These are phyloP conservation scores for Microcebus murinus DNA, from an alignment of 2,113 vertebrate genomes.

Conservation along the genomic window DNA sequence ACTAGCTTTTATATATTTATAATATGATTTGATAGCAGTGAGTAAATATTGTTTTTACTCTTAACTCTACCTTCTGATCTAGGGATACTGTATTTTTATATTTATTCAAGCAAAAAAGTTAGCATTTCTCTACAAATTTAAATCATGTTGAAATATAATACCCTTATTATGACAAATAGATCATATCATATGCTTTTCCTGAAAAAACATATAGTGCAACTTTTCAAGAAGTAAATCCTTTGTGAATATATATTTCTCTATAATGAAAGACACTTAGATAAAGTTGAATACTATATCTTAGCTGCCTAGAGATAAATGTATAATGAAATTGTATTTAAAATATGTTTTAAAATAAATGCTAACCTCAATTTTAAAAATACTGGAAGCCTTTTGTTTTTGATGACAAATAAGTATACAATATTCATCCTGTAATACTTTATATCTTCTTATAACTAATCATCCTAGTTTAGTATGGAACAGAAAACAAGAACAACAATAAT, in stretches of 20 bases:
- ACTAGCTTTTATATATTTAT: conserved; percentile 24
- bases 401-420: background rate
- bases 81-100: conserved; percentile 16
- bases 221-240: conserved; percentile 44
- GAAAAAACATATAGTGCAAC: background rate
- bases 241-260: conserved; percentile 43
- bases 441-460: conserved; percentile 12
- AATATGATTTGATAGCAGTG: background rate
- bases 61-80: background rate
- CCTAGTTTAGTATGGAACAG: background rate
- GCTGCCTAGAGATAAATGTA: conserved; percentile 20
- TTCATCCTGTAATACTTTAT: background rate
- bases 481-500: background rate
- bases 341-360: conserved; percentile 42
- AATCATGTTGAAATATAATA: background rate
- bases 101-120: conserved; percentile 28
- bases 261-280: conserved; percentile 29
- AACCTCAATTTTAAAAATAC: background rate
- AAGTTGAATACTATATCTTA: background rate
- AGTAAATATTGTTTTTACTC: conserved; percentile 5
- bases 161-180: conserved; percentile 40
- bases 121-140: conserved; percentile 46
- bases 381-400: background rate
- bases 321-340: conserved; percentile 51
- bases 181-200: background rate